phyloP scores from a whole-genome alignment of 2,113 vertebrate genomes.

The Damaliscus lunatus region DNA sequence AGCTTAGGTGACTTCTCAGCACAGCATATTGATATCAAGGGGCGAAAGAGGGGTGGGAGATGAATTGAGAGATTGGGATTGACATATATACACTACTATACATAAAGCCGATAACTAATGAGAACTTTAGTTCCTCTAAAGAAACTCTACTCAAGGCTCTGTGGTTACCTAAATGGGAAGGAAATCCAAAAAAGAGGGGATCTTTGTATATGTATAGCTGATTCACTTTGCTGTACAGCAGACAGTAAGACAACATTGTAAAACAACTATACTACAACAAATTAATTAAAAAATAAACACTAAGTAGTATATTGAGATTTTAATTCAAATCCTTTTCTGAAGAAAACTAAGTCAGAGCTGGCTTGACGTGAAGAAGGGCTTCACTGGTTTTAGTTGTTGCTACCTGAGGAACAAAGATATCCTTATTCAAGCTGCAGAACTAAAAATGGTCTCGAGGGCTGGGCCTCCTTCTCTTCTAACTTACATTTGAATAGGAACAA shows the following conservation, averaged over 20 bases:
- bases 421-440: conserved; percentile 9
- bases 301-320: background rate
- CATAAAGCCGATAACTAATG: background rate
- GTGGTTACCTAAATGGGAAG: background rate
- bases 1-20: background rate
- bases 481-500: conserved; percentile 52
- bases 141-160: background rate
- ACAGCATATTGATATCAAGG: background rate
- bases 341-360: background rate
- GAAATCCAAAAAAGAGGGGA: background rate
- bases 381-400: background rate
- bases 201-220: background rate
- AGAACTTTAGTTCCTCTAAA: background rate
- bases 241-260: background rate
- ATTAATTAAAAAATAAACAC: background rate
- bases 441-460: conserved; percentile 12
- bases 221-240: background rate
- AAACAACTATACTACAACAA: background rate
- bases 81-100: background rate
- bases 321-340: background rate
- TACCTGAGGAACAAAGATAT: conserved; percentile 22
- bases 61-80: background rate
- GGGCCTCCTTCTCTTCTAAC: conserved; percentile 13
- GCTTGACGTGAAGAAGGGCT: background rate
- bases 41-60: background rate